Percentiles rank a stretch among this genome's conserved stretches.
These are phyloP conservation scores for Lepus oiostolus DNA, from an alignment of 2,797 vertebrate genomes.

Conservation along the genomic window DNA sequence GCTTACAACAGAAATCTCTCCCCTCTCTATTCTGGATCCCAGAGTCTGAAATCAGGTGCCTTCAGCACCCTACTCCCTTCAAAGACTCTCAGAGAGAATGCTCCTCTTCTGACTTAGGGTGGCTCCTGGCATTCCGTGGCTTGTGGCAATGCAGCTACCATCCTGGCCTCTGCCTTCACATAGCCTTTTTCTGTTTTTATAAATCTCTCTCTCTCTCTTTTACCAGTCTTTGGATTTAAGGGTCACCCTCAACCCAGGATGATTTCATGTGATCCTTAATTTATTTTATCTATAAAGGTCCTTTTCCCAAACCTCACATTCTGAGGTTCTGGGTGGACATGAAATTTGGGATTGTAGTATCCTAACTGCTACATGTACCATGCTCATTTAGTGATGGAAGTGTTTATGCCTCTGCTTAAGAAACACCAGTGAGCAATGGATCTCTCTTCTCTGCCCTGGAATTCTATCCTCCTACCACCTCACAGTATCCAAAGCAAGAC, in stretches of 20 bases:
- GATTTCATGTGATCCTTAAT: background rate
- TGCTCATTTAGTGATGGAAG: background rate
- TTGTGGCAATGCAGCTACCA: background rate
- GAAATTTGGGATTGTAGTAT: background rate
- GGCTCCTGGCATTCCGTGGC: background rate
- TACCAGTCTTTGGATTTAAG: background rate
- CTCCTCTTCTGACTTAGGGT: background rate
- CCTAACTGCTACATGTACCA: background rate
- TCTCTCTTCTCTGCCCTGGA: background rate
- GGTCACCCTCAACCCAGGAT: background rate
- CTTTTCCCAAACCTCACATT: constrained; percentile 17
- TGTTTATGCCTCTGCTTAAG: background rate
- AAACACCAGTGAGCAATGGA: background rate
- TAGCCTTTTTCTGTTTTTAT: background rate
- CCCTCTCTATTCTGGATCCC: background rate
- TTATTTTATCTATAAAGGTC: background rate
- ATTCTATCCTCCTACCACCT: background rate
- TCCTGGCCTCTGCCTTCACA: background rate
- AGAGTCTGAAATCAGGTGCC: background rate
- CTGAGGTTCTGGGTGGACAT: background rate
- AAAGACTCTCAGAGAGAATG: background rate
- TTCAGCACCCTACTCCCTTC: background rate
- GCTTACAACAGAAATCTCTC: background rate
- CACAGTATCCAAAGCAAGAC: background rate
- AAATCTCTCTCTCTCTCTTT: background rate